A percentile compares a stretch with the other conserved stretches of the same genome.
Conservation (phyloP, 2,113 vertebrate species). For the Burhinus bistriatus region DNA sequence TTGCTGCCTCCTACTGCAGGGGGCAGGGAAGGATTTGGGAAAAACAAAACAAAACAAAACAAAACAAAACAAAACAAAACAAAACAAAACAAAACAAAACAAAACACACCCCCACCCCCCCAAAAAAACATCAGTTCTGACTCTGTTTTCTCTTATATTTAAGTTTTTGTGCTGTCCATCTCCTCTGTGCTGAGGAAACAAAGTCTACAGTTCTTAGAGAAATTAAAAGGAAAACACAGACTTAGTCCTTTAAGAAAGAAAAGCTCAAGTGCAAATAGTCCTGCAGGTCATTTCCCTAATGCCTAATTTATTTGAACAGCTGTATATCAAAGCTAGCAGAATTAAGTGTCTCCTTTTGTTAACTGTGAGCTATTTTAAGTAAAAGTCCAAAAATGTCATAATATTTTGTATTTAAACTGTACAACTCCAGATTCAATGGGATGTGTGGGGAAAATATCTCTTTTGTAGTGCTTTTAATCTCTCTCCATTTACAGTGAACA, state of each 20-base stretch:
- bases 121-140: background rate
- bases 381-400: constrained; percentile 39
- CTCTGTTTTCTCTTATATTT: background rate
- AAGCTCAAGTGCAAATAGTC: constrained; percentile 36
- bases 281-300: constrained; percentile 35
- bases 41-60: background rate
- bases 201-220: background rate
- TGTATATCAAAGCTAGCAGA: constrained; percentile 27
- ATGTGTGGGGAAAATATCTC: background rate
- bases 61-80: background rate
- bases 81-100: background rate
- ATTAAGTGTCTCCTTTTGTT: constrained; percentile 2
- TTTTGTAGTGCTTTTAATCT: background rate
- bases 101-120: background rate
- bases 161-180: background rate
- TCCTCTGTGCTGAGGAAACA: background rate
- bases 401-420: constrained; percentile 40
- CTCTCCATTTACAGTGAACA: constrained; percentile 8
- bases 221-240: constrained; percentile 45
- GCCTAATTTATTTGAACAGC: constrained; percentile 64
- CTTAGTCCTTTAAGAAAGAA: constrained; percentile 35
- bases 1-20: background rate
- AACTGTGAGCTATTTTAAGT: constrained; percentile 6
- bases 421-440: background rate
- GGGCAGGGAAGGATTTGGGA: background rate